Evolutionary conservation across 2,113 vertebrate species (phyloP), one percentile per base, ranked within the genome.

Genomic region (Eulemur macaco): DNA sequence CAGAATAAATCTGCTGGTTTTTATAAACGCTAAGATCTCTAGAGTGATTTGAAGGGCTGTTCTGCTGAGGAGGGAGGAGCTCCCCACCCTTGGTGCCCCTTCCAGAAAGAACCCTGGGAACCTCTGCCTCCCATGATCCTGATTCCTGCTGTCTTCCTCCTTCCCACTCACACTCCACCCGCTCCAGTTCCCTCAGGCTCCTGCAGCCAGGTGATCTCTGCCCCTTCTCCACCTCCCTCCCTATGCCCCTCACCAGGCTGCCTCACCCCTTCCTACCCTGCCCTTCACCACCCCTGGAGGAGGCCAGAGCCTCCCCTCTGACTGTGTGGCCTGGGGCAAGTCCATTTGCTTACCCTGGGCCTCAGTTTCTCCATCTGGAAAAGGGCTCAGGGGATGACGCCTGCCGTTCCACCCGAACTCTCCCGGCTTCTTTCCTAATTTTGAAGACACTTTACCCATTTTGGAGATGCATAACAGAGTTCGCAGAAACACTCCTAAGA

Each of bases 1-100:
- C 1, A 9, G 78, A 98, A 97, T 97, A 98, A 98, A 98, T 82
- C 84, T 96, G 85, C 95, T 74, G 6, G 45, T 97, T 98, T 98
- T 96, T 97, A 89, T 96, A 97, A 94, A 90, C 66, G 77, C 10
- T 56, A 88, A 91, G 95, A 31, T 83, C 90, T 96, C 73, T 95
- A 94, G 80, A 60, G 58, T 97, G 91, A 92, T 58, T 88, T 77
- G 42, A 74, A 63, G 81, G 66, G 58, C 45, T n/a, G 29, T n/a
- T 74, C 34, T 3, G 66, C 54, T 6, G 13, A 64, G 56, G 34
- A 6, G 6, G 14, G 42, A 39, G 69, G 29, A 0, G 12, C 14
- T 6, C 27, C 2, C 50, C 8, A 23, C 23, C 39, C 64, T 31
- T 2, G 8, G 0, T 42, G 34, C 12, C 42, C 14, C 34, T 54